phyloP scores from a whole-genome alignment of 2,113 vertebrate genomes.

The Elanoides forficatus region DNA sequence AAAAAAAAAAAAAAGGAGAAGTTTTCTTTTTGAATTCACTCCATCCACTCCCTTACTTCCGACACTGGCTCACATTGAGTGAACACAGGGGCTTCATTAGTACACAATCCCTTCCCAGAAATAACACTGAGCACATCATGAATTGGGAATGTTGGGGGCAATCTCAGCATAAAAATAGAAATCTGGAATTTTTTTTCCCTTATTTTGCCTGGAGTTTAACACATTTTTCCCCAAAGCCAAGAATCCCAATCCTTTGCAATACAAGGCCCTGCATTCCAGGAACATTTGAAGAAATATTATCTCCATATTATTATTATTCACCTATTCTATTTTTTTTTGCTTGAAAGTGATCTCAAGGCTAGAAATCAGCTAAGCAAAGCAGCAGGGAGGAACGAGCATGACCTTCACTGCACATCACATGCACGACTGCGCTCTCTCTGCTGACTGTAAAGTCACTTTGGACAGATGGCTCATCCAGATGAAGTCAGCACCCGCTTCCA shows the following conservation, averaged over 20 bases:
- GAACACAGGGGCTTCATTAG: background rate
- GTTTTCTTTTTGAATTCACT: background rate
- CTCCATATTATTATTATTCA: background rate
- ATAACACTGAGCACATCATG: background rate
- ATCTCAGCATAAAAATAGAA: background rate
- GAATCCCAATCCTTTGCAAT: background rate
- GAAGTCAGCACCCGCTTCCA: background rate
- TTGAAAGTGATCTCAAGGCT: background rate
- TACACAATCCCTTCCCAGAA: background rate
- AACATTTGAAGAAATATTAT: background rate
- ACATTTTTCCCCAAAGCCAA: background rate
- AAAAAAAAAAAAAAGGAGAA: background rate
- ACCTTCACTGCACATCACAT: background rate
- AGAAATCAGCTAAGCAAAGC: slow-evolving; percentile 34
- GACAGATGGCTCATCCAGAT: background rate
- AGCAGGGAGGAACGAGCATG: background rate
- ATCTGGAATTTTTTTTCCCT: accelerated
- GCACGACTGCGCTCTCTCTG: background rate
- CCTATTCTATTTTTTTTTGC: background rate
- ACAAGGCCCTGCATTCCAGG: background rate
- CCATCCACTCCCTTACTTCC: background rate
- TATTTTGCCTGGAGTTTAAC: background rate
- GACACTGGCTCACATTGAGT: background rate
- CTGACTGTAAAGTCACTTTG: background rate
- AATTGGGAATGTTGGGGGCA: background rate